Evolutionary conservation across 2,888 invertebrate genomes (phyloP).

Genomic region (Crossocerus cetratus): DNA sequence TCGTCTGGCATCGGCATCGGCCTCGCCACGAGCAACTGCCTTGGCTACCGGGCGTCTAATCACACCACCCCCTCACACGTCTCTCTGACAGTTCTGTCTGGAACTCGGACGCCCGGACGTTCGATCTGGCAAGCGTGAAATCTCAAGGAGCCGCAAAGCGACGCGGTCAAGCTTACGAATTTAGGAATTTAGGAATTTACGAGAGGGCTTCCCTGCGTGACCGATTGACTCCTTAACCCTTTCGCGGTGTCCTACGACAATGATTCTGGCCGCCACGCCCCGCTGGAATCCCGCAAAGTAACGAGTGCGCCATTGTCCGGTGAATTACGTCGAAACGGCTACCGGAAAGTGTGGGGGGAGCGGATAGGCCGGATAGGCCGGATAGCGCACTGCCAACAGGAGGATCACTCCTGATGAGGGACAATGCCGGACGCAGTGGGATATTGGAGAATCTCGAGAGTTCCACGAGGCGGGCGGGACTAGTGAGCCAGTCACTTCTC

Average conservation of each 20-base stretch:
- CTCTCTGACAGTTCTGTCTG: too few species aligned
- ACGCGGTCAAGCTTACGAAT: too few species aligned
- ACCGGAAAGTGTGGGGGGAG: not conserved
- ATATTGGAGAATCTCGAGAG: not conserved
- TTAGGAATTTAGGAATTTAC: conserved; percentile 17
- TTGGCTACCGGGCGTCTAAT: conserved; percentile 6
- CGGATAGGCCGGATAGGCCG: not conserved
- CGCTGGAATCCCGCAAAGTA: conserved; percentile 58
- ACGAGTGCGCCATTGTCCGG: conserved; percentile 58
- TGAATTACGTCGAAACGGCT: conserved; percentile 53
- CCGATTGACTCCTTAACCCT: conserved; percentile 37
- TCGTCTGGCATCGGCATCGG: too few species aligned
- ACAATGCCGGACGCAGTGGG: not conserved
- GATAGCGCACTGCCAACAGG: not conserved
- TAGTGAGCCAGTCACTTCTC: not conserved
- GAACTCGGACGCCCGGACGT: too few species aligned
- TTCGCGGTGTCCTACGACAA: not conserved
- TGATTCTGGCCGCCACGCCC: conserved; percentile 27
- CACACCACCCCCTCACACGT: not conserved
- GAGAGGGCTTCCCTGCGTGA: conserved; percentile 14
- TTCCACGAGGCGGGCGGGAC: not conserved
- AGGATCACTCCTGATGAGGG: conserved; percentile 15
- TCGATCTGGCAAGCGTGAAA: conserved; percentile 10
- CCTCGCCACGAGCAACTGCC: too few species aligned
- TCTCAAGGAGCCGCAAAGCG: conserved; percentile 7